Percentiles rank a stretch among this genome's conserved stretches.
Evolutionary conservation across 1,140 invertebrate genomes (phyloP).

Genomic region (Papilio polyxenes): DNA sequence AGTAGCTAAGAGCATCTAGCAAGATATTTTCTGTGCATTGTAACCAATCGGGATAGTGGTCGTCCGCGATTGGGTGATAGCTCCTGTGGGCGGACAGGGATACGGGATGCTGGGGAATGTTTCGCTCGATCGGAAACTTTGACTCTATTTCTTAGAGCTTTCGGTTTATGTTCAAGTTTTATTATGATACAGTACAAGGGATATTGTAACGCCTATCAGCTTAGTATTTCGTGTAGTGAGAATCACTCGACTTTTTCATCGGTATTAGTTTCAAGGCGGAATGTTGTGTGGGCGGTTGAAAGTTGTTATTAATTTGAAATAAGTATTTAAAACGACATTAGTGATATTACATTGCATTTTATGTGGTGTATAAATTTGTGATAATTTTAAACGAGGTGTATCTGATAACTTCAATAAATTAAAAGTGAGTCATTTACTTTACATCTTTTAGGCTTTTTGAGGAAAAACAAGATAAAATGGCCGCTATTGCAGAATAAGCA

Average conservation of each 20-base stretch:
- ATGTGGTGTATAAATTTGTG: not conserved
- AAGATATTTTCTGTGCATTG: conserved; percentile 59
- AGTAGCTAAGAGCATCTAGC: conserved; percentile 46
- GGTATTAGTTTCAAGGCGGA: conserved; percentile 68
- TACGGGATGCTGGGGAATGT: conserved; percentile 59
- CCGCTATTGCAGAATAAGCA: no score
- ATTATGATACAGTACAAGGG: conserved; percentile 47
- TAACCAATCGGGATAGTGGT: conserved; percentile 64
- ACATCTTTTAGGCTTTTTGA: no score
- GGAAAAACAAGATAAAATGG: no score
- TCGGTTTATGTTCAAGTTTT: conserved; percentile 54
- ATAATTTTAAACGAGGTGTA: not conserved
- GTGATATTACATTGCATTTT: not conserved
- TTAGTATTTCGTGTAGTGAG: conserved; percentile 50
- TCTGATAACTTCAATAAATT: not conserved
- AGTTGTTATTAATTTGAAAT: conserved; percentile 12
- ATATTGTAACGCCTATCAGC: conserved; percentile 64
- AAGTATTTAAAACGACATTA: not conserved
- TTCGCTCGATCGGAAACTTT: conserved; percentile 46
- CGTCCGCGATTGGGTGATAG: conserved; percentile 55
- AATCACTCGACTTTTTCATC: conserved; percentile 55
- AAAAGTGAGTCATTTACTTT: not conserved
- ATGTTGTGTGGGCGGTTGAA: conserved; percentile 62
- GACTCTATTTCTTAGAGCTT: conserved; percentile 56
- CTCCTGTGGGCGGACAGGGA: conserved; percentile 58